Percentiles rank a stretch among this genome's conserved stretches.
Evolutionary conservation across 2,113 vertebrate species (phyloP).

Genomic region (Sphyrna mokarran): DNA sequence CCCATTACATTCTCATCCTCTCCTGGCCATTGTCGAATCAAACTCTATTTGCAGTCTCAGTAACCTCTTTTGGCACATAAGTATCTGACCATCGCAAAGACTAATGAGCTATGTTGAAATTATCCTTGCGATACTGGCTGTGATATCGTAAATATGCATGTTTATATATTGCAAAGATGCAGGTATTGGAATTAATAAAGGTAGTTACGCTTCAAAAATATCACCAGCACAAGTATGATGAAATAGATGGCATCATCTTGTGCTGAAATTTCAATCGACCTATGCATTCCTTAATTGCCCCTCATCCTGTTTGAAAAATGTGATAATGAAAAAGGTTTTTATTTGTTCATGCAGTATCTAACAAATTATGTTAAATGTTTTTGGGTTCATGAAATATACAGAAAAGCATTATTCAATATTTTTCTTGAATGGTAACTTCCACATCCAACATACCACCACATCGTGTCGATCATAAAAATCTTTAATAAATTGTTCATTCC

Average conservation of each 20-base stretch:
- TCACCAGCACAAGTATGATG: not conserved
- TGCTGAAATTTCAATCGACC: not conserved
- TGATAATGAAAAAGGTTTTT: not conserved
- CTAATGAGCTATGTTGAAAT: not conserved
- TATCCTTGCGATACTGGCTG: not conserved
- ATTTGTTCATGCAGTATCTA: not conserved
- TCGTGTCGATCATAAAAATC: not conserved
- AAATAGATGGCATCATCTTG: not conserved
- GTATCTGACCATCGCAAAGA: not conserved
- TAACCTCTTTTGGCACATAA: not conserved
- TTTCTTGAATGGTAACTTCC: not conserved
- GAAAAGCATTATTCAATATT: not conserved
- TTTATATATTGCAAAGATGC: not conserved
- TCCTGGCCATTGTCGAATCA: not conserved
- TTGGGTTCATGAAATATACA: not conserved
- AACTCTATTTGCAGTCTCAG: not conserved
- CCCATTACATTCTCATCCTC: not conserved
- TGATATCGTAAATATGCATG: not conserved
- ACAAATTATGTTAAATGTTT: not conserved
- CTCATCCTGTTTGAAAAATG: not conserved
- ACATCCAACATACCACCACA: too few relatives aligned
- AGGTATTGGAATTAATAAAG: not conserved
- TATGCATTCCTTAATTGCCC: not conserved
- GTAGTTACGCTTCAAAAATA: not conserved
- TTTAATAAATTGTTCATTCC: not conserved